Evolutionary conservation across 1,140 invertebrate species (phyloP), one percentile per base, ranked within the genome.

Genomic region (Dinoponera quadriceps): DNA sequence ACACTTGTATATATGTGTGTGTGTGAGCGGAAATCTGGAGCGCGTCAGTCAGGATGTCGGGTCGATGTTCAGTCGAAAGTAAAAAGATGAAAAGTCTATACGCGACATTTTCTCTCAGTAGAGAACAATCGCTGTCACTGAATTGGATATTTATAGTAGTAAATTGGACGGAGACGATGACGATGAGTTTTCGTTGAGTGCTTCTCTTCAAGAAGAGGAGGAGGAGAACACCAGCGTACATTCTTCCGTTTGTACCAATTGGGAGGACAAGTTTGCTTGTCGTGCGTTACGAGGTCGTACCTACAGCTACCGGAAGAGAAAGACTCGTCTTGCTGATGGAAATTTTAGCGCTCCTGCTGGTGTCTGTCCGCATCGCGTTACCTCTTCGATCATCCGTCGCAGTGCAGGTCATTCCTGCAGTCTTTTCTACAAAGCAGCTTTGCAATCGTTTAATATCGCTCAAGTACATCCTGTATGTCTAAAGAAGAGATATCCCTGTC

Each of bases 301-400:
- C 27, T 90, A 85, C 14, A 85, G 75, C 33, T 92, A 90, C 16
- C 86, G 85, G 16, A 92, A 88, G 25, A 82, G 80, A 60, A 85
- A 82, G 27, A 62, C 72, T 18, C 74, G 57, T n/a, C 48, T 69
- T 29, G 65, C 29, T 18, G 86, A 85, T 86, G 84, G 85, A 14
- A 68, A 88, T 49, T 91, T 92, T 59, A 88, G 54, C 60, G 88
- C 88, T 20, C 88, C 90, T 3, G 57, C 83, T 3, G 91, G 91
- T 18, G 88, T 91, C 25, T 91, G 78, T 62, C 84, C 88, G n/a
- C 90, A 89, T 81, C 80, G 89, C n/a, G 86, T 90, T n/a, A 86
- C 82, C 7, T 90, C 90, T 0, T 90, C 90, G 0, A 83, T 88
- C 20, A 81, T 88, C 51, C 83, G 88, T 16, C 66, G 83, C 48